Percentiles rank a stretch among this genome's conserved stretches.
These are phyloP conservation scores for Ctena decussata DNA, from an alignment of 2,888 invertebrate genomes.

Conservation along the genomic window DNA sequence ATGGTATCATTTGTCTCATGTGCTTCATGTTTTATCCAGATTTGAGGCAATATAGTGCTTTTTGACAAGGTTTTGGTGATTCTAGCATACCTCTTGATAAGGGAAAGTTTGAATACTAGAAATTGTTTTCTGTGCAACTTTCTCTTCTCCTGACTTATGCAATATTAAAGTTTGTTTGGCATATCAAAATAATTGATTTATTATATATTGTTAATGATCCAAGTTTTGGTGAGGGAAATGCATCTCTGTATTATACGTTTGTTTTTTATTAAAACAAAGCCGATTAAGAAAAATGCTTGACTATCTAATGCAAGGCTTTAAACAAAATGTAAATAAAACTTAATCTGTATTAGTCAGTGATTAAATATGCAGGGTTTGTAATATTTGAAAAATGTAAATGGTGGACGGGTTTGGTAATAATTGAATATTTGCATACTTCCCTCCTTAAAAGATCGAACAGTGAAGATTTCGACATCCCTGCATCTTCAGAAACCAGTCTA, in stretches of 20 bases:
- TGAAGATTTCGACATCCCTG: not conserved
- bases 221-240: constrained; percentile 3
- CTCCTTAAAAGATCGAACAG: not conserved
- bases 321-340: not conserved
- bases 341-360: constrained; percentile 10
- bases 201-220: not conserved
- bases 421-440: not conserved
- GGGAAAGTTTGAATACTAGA: no score
- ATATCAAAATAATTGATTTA: not conserved
- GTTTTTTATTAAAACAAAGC: not conserved
- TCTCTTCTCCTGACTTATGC: no score
- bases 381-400: not conserved
- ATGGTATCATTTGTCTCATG: not conserved
- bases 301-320: not conserved
- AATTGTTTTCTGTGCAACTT: no score
- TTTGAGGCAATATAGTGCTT: constrained; percentile 26
- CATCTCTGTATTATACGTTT: not conserved
- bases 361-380: not conserved
- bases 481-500: not conserved
- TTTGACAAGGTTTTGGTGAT: not conserved
- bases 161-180: not conserved
- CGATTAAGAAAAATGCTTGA: not conserved
- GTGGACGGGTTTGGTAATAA: not conserved
- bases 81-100: no score
- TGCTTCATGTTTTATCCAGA: constrained; percentile 23